Evolutionary conservation across 1,140 invertebrate species (phyloP).

Genomic region (Meloidogyne chitwoodi): DNA sequence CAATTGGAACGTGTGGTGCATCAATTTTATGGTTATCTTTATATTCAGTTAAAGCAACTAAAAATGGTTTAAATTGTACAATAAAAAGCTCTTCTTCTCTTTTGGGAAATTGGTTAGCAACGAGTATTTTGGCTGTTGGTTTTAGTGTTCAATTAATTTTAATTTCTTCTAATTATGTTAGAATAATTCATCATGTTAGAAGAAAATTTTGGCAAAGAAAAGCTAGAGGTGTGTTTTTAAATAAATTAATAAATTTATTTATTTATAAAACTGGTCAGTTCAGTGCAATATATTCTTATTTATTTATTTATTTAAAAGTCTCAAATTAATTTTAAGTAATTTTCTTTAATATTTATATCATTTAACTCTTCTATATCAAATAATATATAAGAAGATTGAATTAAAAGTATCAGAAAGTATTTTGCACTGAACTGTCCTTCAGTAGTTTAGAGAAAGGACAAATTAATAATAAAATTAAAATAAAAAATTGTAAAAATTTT

Average conservation of each 20-base stretch:
- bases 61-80: slow-evolving; percentile 32
- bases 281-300: too few species aligned
- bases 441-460: too few species aligned
- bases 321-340: too few species aligned
- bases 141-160: slow-evolving; percentile 43
- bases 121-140: slow-evolving; percentile 29
- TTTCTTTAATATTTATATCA: too few species aligned
- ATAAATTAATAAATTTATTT: not conserved
- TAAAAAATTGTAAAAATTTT: too few species aligned
- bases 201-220: slow-evolving; percentile 57
- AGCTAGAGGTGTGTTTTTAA: slow-evolving; percentile 44
- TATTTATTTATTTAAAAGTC: too few species aligned
- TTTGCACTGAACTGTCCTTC: too few species aligned
- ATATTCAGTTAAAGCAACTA: slow-evolving; percentile 29
- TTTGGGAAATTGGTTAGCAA: slow-evolving; percentile 23
- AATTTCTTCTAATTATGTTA: slow-evolving; percentile 48
- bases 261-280: not conserved
- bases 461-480: too few species aligned
- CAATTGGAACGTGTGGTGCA: slow-evolving; percentile 31
- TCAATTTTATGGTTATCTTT: slow-evolving; percentile 36
- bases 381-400: too few species aligned
- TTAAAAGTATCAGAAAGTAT: too few species aligned
- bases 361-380: too few species aligned
- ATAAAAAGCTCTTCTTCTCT: slow-evolving; percentile 8
- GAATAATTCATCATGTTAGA: slow-evolving; percentile 55